Conservation (phyloP, 1,140 invertebrate genomes). For the Drosophila subobscura region DNA sequence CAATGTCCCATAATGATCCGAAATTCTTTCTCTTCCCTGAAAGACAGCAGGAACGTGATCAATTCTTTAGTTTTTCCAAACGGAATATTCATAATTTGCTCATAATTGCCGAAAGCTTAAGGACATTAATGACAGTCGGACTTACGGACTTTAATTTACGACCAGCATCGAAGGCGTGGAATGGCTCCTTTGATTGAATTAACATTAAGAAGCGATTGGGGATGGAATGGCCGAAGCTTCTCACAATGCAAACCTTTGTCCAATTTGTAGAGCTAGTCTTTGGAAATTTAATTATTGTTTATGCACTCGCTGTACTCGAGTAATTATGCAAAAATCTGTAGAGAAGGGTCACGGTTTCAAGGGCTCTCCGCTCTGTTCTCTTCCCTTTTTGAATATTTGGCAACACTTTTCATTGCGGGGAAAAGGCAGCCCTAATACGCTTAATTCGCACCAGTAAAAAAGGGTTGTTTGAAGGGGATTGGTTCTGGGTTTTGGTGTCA, state of each 20-base stretch:
- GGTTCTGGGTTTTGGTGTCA: conserved; percentile 26
- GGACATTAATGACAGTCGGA: conserved; percentile 27
- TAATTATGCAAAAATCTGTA: conserved; percentile 21
- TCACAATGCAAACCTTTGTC: conserved; percentile 46
- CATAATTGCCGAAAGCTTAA: conserved; percentile 43
- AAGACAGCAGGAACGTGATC: conserved; percentile 49
- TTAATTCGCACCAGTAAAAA: conserved; percentile 39
- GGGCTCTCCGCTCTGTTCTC: neutral
- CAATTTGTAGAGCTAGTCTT: conserved; percentile 60
- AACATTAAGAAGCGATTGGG: conserved; percentile 1
- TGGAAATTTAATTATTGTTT: conserved; percentile 75
- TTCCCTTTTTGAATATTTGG: conserved; percentile 17
- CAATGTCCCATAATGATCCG: conserved; percentile 23
- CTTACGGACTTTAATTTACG: conserved; percentile 16
- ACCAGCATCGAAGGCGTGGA: neutral
- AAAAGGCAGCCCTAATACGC: neutral
- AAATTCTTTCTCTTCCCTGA: conserved; percentile 19
- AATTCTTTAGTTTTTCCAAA: conserved; percentile 18
- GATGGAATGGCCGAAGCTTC: neutral
- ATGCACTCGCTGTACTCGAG: conserved; percentile 30
- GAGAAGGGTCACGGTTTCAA: neutral
- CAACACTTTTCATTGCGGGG: neutral
- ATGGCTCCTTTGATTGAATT: conserved; percentile 35
- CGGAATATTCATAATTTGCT: conserved; percentile 48
- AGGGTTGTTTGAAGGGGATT: conserved; percentile 36